Evolutionary conservation across 2,888 invertebrate species (phyloP).

Genomic region (Sicus ferrugineus): DNA sequence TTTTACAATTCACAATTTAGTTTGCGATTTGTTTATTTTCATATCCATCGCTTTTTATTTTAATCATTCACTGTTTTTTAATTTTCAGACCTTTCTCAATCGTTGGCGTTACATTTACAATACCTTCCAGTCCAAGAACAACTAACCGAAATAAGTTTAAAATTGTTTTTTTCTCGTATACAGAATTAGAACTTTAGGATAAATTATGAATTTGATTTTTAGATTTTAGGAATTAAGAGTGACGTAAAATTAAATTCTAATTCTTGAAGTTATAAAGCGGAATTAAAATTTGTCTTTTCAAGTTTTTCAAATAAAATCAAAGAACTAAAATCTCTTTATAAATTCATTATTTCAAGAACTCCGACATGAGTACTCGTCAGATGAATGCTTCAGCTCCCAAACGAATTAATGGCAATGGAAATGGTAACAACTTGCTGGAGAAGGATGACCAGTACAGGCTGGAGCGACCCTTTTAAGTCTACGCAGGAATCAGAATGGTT

Average conservation of each 20-base stretch:
- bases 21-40: not conserved
- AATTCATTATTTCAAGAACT: conserved; percentile 56
- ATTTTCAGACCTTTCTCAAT: conserved; percentile 61
- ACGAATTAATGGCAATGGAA: conserved; percentile 45
- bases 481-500: not conserved
- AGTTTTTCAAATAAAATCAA: not conserved
- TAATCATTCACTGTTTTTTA: not conserved
- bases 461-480: not conserved
- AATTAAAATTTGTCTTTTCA: conserved; percentile 9
- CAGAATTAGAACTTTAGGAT: no score
- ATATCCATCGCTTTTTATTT: not conserved
- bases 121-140: conserved; percentile 47
- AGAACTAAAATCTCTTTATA: conserved; percentile 9
- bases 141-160: conserved; percentile 32
- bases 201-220: conserved; percentile 14
- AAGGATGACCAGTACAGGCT: conserved; percentile 13
- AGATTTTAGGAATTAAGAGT: not conserved
- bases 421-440: conserved; percentile 5
- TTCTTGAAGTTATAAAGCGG: no score
- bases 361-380: conserved; percentile 63
- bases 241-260: not conserved
- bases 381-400: conserved; percentile 59
- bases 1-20: not conserved
- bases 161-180: no score
- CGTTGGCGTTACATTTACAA: conserved; percentile 63